These are phyloP conservation scores for Shinisaurus crocodilurus DNA, from an alignment of 2,113 vertebrate species.

Conservation along the genomic window DNA sequence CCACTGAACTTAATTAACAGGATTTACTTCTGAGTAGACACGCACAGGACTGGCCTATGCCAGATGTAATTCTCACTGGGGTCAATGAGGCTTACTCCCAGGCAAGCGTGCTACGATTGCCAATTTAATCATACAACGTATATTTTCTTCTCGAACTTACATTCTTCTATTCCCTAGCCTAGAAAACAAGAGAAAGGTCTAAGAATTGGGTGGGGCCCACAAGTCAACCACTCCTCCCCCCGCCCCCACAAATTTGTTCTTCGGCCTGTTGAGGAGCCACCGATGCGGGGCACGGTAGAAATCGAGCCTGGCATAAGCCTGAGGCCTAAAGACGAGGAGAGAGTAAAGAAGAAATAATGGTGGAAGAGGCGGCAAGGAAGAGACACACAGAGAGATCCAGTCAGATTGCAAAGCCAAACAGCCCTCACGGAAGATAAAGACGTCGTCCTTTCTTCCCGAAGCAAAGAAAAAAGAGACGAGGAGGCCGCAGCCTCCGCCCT, in stretches of 20 bases:
- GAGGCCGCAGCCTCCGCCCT: conserved; percentile 15
- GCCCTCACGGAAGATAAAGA: not conserved
- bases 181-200: too few relatives aligned
- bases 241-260: not conserved
- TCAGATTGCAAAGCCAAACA: not conserved
- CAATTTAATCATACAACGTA: not conserved
- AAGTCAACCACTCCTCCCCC: not conserved
- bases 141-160: not conserved
- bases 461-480: not conserved
- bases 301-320: conserved; percentile 49
- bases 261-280: not conserved
- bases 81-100: not conserved
- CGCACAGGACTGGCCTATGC: not conserved
- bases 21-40: not conserved
- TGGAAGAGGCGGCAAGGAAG: not conserved
- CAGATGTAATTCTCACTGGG: not conserved
- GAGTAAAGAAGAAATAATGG: not conserved
- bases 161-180: not conserved
- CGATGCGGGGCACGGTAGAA: not conserved
- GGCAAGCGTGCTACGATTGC: not conserved
- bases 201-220: too few relatives aligned
- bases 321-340: conserved; percentile 56
- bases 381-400: not conserved
- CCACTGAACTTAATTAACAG: not conserved
- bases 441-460: not conserved